Evolutionary conservation across 2,888 invertebrate genomes (phyloP).

Genomic region (Villa cingulata): DNA sequence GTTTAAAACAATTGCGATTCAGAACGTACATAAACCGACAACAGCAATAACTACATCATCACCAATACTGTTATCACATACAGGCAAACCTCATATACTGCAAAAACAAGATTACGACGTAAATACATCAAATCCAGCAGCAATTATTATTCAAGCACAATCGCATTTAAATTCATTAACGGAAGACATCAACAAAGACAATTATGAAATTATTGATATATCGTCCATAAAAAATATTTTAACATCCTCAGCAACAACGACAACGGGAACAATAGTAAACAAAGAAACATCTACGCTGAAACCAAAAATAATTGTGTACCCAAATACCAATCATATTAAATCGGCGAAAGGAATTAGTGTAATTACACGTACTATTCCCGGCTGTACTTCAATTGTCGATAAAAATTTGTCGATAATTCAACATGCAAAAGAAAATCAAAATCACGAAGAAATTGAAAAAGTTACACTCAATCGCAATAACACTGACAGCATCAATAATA

Average conservation of each 20-base stretch:
- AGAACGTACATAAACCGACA: neutral
- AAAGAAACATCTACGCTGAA: neutral
- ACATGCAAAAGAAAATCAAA: no score
- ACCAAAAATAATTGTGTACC: neutral
- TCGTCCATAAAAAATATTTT: neutral
- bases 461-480: no score
- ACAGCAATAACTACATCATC: neutral
- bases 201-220: neutral
- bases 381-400: no score
- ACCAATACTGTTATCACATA: neutral
- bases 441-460: no score
- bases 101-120: conserved; percentile 41
- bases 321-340: neutral
- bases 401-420: no score
- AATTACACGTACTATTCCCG: neutral
- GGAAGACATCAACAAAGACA: neutral
- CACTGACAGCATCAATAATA: no score
- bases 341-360: conserved; percentile 2
- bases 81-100: conserved; percentile 37
- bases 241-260: neutral
- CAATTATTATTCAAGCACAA: neutral
- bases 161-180: no score
- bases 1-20: neutral
- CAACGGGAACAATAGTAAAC: no score
- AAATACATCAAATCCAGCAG: neutral